phyloP scores from a whole-genome alignment of 2,113 vertebrate genomes.

The Indicator maculatus region DNA sequence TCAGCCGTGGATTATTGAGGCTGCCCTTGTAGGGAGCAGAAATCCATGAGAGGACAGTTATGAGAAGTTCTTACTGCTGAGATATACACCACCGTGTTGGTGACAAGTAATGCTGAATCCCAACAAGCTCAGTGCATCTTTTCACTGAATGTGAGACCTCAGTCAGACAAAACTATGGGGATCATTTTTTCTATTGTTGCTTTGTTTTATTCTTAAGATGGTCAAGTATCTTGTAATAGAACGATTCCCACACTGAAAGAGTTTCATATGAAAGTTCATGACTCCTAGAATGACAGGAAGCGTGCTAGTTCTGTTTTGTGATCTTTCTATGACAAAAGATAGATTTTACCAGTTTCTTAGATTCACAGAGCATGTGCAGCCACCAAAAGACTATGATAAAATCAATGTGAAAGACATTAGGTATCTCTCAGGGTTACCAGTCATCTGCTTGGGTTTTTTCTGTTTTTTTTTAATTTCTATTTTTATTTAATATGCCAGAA shows the following conservation, averaged over 20 bases:
- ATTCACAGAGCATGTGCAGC: background rate
- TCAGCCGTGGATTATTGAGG: background rate
- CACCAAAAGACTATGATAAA: background rate
- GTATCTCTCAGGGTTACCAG: background rate
- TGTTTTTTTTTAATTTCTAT: background rate
- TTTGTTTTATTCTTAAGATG: too few relatives aligned
- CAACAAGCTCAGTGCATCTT: background rate
- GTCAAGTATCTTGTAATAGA: background rate
- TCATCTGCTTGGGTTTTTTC: background rate
- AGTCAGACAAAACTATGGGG: background rate
- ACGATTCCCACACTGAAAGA: background rate
- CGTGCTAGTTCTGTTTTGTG: background rate
- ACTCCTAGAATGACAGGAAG: background rate
- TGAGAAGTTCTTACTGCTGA: background rate
- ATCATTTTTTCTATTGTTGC: background rate
- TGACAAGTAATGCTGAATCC: background rate
- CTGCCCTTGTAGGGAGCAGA: background rate
- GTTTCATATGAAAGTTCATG: background rate
- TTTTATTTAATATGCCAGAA: background rate
- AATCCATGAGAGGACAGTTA: background rate
- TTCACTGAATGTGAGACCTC: background rate
- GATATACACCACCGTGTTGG: background rate
- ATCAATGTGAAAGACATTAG: background rate
- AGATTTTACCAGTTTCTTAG: background rate
- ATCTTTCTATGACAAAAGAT: background rate